Conservation (phyloP, 2,113 vertebrate genomes). For the Strix uralensis region DNA sequence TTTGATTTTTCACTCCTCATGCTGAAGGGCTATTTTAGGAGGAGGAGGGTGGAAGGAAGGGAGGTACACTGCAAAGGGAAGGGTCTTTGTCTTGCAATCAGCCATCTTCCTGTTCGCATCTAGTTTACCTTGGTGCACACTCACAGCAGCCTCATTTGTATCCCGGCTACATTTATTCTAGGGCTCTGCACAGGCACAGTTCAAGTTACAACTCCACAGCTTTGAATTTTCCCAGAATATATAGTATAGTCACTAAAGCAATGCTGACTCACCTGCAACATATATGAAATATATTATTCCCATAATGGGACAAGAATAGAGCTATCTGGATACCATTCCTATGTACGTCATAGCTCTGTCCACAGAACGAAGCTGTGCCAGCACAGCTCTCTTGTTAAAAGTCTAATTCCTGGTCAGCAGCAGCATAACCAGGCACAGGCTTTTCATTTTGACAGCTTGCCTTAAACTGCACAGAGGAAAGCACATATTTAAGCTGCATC, state of each 20-base stretch:
- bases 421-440: neutral
- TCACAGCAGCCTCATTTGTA: neutral
- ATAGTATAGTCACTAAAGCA: neutral
- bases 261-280: neutral
- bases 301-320: neutral
- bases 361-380: neutral
- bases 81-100: conserved; percentile 55
- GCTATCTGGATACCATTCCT: neutral
- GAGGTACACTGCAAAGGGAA: conserved; percentile 32
- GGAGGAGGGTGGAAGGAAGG: conserved; percentile 59
- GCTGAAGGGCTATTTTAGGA: conserved; percentile 29
- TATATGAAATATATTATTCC: neutral
- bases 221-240: neutral
- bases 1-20: neutral
- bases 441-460: neutral
- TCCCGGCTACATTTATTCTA: neutral
- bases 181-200: neutral
- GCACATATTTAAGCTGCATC: neutral
- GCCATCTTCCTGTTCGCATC: conserved; percentile 52
- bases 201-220: neutral
- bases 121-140: neutral
- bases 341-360: neutral
- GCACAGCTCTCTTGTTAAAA: neutral
- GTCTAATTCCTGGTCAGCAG: neutral
- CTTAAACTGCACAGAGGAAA: neutral